Evolutionary conservation across 2,888 invertebrate species (phyloP).

Genomic region (Chironomus riparius): DNA sequence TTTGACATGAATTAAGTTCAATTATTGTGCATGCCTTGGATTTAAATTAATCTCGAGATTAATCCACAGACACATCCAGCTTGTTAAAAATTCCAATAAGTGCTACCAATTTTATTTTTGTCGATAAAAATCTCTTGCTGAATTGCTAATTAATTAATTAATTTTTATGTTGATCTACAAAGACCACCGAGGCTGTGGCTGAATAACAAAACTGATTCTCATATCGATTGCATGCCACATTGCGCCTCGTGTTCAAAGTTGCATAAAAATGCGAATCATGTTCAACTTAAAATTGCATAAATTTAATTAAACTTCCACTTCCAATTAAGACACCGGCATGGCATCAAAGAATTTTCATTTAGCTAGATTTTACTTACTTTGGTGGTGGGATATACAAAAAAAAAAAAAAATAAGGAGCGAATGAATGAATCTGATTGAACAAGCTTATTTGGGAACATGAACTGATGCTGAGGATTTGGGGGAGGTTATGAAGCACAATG

Average conservation of each 20-base stretch:
- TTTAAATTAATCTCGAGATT: no score
- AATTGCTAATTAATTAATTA: no score
- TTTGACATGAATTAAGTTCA: neutral
- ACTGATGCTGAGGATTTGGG: no score
- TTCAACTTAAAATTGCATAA: conserved; percentile 23
- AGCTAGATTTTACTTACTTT: neutral
- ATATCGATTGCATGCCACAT: neutral
- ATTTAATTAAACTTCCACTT: conserved; percentile 15
- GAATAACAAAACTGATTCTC: neutral
- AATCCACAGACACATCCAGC: no score
- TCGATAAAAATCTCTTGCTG: no score
- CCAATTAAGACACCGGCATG: conserved; percentile 5
- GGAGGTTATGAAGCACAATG: no score
- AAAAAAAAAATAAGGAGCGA: neutral
- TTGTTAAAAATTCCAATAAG: no score
- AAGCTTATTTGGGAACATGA: no score
- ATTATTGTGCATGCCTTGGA: neutral
- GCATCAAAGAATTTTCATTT: neutral
- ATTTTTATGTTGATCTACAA: neutral
- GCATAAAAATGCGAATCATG: conserved; percentile 19
- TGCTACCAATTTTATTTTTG: no score
- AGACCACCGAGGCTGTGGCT: conserved; percentile 1
- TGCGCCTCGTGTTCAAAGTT: conserved; percentile 16
- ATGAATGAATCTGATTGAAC: neutral
- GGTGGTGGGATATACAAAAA: neutral